phyloP scores from a whole-genome alignment of 2,888 invertebrate species.

The Drosophila pseudotalamancana region DNA sequence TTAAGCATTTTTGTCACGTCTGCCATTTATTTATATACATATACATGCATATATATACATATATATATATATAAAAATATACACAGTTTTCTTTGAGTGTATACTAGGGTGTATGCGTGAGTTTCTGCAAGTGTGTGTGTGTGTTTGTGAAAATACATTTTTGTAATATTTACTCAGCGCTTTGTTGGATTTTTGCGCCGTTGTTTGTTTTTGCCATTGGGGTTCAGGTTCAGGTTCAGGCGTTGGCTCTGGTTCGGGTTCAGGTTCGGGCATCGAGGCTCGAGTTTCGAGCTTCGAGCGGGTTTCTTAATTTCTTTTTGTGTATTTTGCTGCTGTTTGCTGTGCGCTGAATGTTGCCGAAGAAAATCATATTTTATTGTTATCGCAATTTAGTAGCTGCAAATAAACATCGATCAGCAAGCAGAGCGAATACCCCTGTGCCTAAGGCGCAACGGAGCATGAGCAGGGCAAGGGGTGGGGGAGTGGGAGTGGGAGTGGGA shows the following conservation, averaged over 20 bases:
- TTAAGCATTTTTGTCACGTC: slow-evolving; percentile 78
- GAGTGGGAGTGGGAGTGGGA: background rate
- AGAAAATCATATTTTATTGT: slow-evolving; percentile 79
- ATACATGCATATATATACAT: slow-evolving; percentile 6
- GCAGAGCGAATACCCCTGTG: background rate
- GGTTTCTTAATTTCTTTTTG: slow-evolving; percentile 76
- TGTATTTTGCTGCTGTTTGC: slow-evolving; percentile 46
- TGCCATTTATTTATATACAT: slow-evolving; percentile 65
- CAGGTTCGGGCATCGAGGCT: background rate
- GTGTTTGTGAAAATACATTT: slow-evolving; percentile 63
- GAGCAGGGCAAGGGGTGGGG: background rate
- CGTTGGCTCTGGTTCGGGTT: background rate
- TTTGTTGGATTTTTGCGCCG: slow-evolving; percentile 59
- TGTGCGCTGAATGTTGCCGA: slow-evolving; percentile 32
- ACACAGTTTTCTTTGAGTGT: slow-evolving; percentile 20
- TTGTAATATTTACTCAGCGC: slow-evolving; percentile 77
- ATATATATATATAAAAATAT: background rate
- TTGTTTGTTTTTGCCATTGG: slow-evolving; percentile 60
- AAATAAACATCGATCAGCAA: slow-evolving; percentile 61
- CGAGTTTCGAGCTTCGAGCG: slow-evolving; percentile 26
- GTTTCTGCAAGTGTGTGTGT: slow-evolving; percentile 17
- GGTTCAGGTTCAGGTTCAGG: slow-evolving; percentile 34
- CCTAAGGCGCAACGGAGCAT: background rate
- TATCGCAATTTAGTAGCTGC: slow-evolving; percentile 70
- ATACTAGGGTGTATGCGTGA: slow-evolving; percentile 23